Evolutionary conservation across 2,888 invertebrate species (phyloP), one percentile per base, ranked within the genome.

Genomic region (Nemoura dubitans): DNA sequence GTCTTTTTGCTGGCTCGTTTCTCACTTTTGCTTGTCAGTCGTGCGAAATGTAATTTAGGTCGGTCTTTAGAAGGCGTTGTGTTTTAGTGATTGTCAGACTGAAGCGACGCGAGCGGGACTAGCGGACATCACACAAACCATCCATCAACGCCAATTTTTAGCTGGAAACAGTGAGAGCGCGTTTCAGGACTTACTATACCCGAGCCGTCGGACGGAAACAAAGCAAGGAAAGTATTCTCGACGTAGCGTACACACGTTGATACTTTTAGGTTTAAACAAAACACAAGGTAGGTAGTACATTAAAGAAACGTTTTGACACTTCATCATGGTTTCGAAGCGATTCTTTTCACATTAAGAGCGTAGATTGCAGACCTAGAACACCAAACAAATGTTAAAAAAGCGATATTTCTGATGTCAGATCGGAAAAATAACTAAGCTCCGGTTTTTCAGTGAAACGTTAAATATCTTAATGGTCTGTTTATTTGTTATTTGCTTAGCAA

Each of bases 41-140:
- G 81, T 81, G 42, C 43, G 83, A 83, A 83, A 83, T 83, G 83
- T 43, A 83, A 83, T 83, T 83, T 83, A 83, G 83, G 42, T 83
- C 83, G 83, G 83, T 42, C 36, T n/a, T 83, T 83, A 42, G 28
- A 28, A 42, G 26, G 36, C 36, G 83, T 42, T 83, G 83, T 83
- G 83, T 83, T 83, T 83, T 83, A 83, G 42, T 43, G 42, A 83
- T 43, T 83, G 83, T 83, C 26, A 42, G 29, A 82, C 14, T 59
- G 59, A 21, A 59, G 59, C 59, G 59, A 59, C 59, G 21, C 59
- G 59, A 82, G 36, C 82, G 28, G 21, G 28, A 82, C 29, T n/a
- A 29, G 30, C 82, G 82, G 82, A 42, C 83, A 83, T 42, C 30
- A 42, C 43, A 83, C 83, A 83, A 30, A 83, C 83, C 83, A 83